These are phyloP conservation scores for Laterallus jamaicensis DNA, from an alignment of 2,113 vertebrate species.

Conservation along the genomic window DNA sequence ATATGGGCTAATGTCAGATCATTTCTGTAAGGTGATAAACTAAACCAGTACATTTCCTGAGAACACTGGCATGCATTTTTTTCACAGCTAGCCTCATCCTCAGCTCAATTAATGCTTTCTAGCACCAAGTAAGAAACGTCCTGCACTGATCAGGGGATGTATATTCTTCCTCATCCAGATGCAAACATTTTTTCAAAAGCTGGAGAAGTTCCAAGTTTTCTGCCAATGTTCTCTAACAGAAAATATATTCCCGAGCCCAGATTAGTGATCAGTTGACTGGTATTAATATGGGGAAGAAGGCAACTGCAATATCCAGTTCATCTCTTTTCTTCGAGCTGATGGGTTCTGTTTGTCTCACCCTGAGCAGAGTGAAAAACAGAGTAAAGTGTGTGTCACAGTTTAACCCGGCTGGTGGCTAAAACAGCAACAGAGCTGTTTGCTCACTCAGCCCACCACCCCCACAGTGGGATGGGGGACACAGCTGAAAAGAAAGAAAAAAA, in stretches of 20 bases:
- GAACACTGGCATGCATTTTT: background rate
- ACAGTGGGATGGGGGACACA: too few relatives aligned
- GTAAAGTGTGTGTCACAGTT: background rate
- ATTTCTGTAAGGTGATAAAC: background rate
- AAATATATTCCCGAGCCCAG: background rate
- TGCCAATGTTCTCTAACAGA: background rate
- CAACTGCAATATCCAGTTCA: background rate
- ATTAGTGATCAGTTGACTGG: background rate
- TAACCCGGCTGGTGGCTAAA: too few relatives aligned
- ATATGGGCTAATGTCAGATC: background rate
- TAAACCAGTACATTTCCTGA: background rate
- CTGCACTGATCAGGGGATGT: rapidly evolving
- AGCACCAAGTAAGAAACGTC: background rate
- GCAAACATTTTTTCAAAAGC: background rate
- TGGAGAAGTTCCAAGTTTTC: background rate
- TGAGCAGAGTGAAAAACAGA: background rate
- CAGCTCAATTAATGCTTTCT: background rate
- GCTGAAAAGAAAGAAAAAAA: too few relatives aligned
- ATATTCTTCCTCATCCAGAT: background rate
- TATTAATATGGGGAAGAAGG: background rate
- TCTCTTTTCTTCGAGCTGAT: background rate
- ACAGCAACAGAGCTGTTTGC: too few relatives aligned
- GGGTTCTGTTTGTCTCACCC: background rate
- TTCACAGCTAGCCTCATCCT: background rate
- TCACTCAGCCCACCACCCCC: too few relatives aligned